Percentiles rank a stretch among this genome's conserved stretches.
Evolutionary conservation across 1,140 invertebrate species (phyloP).

Genomic region (Pogonus chalceus): DNA sequence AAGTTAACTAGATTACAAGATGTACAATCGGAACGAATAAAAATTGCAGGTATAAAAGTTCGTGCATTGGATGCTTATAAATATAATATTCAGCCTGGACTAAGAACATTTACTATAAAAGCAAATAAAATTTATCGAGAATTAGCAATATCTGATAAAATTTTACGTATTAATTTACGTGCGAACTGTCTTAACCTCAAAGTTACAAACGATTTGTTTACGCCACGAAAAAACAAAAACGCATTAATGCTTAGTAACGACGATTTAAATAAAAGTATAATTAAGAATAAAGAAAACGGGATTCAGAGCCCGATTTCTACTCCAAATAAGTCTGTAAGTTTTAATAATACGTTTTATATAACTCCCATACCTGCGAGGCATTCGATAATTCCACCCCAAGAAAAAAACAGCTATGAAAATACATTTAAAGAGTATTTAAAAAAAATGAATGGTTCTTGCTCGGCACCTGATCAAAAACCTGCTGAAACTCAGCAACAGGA

Average conservation of each 20-base stretch:
- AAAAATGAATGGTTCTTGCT: too few relatives aligned
- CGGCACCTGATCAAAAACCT: background rate
- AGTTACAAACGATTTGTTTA: background rate
- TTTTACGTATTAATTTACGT: background rate
- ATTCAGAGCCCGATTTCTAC: too few relatives aligned
- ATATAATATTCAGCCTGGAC: background rate
- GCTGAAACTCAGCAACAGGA: background rate
- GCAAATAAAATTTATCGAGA: background rate
- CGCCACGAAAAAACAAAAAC: background rate
- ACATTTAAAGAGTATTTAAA: background rate
- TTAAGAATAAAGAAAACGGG: background rate
- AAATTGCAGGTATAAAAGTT: background rate
- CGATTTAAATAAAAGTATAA: background rate
- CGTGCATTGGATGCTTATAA: background rate
- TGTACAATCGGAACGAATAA: background rate
- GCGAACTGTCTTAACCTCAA: background rate
- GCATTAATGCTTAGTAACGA: background rate
- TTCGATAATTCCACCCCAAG: background rate
- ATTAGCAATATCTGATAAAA: background rate
- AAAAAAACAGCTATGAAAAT: background rate
- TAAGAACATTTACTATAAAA: background rate
- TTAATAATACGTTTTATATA: background rate
- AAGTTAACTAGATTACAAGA: background rate
- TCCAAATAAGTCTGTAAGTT: background rate
- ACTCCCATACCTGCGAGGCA: background rate